Evolutionary conservation across 2,113 vertebrate species (phyloP).

Genomic region (Anguilla japonica): DNA sequence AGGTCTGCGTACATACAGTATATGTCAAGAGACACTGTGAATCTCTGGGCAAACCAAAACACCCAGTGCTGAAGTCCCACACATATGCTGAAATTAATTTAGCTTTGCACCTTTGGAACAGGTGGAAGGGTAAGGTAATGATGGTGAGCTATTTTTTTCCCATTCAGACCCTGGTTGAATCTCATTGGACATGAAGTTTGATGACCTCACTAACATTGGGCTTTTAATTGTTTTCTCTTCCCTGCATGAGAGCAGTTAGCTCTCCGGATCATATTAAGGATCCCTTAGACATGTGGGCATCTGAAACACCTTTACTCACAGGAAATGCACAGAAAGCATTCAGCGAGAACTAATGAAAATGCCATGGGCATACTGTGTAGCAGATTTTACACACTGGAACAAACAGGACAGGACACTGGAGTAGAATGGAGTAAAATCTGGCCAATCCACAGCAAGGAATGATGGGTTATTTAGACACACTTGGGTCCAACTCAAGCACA

Average conservation of each 20-base stretch:
- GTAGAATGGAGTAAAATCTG: too few species aligned
- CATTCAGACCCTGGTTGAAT: constrained; percentile 4
- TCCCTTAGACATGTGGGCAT: not conserved
- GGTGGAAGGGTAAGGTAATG: not conserved
- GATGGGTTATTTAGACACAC: not conserved
- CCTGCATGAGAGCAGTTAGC: not conserved
- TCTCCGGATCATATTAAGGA: too few species aligned
- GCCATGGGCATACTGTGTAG: not conserved
- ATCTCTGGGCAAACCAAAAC: not conserved
- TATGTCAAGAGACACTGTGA: not conserved
- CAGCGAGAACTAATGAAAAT: not conserved
- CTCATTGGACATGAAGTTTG: not conserved
- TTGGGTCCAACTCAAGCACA: too few species aligned
- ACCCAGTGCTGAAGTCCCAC: not conserved
- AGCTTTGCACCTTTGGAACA: not conserved
- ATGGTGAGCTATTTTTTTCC: not conserved
- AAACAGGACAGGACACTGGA: not conserved
- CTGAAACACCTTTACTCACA: not conserved
- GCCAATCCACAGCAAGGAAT: not conserved
- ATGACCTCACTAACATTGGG: not conserved
- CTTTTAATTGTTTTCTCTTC: not conserved
- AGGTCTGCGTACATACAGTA: not conserved
- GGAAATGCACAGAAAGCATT: not conserved
- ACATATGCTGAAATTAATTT: not conserved
- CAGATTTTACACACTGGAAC: not conserved